Conservation (phyloP, 1,140 invertebrate genomes). For the Drosophila bocqueti region DNA sequence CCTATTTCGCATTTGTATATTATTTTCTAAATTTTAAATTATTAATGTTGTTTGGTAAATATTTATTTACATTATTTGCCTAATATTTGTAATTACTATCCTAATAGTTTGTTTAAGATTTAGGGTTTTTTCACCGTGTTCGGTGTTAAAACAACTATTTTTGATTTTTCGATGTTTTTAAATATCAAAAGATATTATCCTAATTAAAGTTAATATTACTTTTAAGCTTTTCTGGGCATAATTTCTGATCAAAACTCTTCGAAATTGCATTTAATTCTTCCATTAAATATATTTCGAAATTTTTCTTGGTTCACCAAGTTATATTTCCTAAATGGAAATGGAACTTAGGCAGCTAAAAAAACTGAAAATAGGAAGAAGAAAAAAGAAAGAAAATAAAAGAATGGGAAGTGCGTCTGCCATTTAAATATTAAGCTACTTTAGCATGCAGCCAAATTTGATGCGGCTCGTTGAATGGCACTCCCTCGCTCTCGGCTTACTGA, state of each 20-base stretch:
- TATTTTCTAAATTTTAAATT: too few species aligned
- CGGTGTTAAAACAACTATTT: too few species aligned
- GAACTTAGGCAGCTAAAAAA: slow-evolving; percentile 14
- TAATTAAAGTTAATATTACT: too few species aligned
- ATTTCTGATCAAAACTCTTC: too few species aligned
- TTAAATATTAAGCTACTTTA: slow-evolving; percentile 64
- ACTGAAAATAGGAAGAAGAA: not conserved
- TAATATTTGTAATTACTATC: too few species aligned
- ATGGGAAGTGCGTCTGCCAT: not conserved
- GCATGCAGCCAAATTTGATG: slow-evolving; percentile 62
- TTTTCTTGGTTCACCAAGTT: not conserved
- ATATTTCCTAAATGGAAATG: slow-evolving; percentile 3
- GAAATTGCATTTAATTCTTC: too few species aligned
- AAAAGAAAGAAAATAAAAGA: not conserved
- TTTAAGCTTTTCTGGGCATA: not conserved
- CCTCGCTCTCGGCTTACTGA: slow-evolving; percentile 22
- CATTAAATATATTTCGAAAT: rapidly evolving
- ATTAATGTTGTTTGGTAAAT: too few species aligned
- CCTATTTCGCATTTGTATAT: not conserved
- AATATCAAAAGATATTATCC: too few species aligned
- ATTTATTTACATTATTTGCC: too few species aligned
- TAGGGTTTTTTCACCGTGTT: too few species aligned
- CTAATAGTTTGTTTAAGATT: too few species aligned
- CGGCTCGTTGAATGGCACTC: slow-evolving; percentile 52
- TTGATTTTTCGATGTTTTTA: too few species aligned